These are phyloP conservation scores for Salvelinus alpinus DNA, from an alignment of 2,113 vertebrate species.

Conservation along the genomic window DNA sequence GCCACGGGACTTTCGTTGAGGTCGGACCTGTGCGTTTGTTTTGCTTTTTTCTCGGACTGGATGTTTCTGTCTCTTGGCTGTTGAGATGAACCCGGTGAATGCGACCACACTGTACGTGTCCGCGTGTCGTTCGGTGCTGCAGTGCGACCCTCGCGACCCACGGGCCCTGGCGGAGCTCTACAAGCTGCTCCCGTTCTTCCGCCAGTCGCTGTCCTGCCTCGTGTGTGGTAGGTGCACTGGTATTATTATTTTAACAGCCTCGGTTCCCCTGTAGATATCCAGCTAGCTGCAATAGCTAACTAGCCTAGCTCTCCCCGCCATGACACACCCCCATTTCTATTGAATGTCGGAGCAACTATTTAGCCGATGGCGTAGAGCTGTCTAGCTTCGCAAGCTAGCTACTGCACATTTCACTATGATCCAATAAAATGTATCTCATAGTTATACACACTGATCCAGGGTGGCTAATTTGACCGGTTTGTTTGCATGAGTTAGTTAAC, in stretches of 20 bases:
- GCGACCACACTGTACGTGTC: conserved; percentile 97
- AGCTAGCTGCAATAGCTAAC: not conserved
- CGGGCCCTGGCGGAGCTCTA: conserved; percentile 92
- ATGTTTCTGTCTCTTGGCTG: conserved; percentile 76
- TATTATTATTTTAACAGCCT: not conserved
- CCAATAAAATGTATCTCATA: too few relatives aligned
- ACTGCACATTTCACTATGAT: too few relatives aligned
- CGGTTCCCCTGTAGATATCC: not conserved
- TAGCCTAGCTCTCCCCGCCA: too few relatives aligned
- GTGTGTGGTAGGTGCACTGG: conserved; percentile 85
- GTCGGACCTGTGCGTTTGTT: conserved; percentile 37
- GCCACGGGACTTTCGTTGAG: not conserved
- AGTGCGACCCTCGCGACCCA: conserved; percentile 95
- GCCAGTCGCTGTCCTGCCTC: conserved; percentile 95
- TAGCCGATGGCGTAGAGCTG: too few relatives aligned
- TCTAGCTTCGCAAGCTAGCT: too few relatives aligned
- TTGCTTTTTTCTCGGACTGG: conserved; percentile 56
- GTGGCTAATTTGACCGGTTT: too few relatives aligned
- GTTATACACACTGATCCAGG: too few relatives aligned
- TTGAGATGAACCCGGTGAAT: conserved; percentile 99
- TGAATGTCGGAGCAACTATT: too few relatives aligned
- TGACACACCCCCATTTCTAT: too few relatives aligned
- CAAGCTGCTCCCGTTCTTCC: conserved; percentile 94
- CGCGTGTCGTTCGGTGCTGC: conserved; percentile 96
- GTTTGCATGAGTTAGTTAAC: too few relatives aligned